Conservation (phyloP, 2,888 invertebrate species). For the Tigriopus californicus region DNA sequence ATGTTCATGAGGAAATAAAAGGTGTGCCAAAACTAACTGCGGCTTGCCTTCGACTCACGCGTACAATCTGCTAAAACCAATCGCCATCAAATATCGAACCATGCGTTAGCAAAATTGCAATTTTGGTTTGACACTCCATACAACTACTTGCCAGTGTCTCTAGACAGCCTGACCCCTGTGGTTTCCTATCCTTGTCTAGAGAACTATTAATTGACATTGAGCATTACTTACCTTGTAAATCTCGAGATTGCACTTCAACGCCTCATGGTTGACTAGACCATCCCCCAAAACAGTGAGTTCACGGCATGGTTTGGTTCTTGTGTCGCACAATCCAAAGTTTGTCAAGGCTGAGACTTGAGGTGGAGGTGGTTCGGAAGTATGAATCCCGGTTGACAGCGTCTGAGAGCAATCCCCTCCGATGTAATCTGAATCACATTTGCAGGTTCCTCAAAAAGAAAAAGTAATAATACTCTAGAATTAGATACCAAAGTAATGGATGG, state of each 20-base stretch:
- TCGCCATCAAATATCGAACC: no score
- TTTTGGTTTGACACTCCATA: no score
- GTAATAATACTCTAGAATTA: background rate
- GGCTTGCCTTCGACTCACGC: no score
- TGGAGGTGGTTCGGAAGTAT: background rate
- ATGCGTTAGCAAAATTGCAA: no score
- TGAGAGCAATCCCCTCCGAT: slow-evolving; percentile 17
- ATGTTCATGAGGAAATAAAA: no score
- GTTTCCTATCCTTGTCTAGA: no score
- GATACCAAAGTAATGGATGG: slow-evolving; percentile 7
- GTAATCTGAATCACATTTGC: slow-evolving; percentile 16
- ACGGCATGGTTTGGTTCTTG: slow-evolving; percentile 22
- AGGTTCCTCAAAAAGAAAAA: slow-evolving; percentile 16
- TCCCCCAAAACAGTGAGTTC: slow-evolving; percentile 22
- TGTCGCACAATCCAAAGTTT: slow-evolving; percentile 20
- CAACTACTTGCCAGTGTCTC: no score
- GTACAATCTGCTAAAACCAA: no score
- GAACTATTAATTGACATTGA: background rate
- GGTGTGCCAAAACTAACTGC: no score
- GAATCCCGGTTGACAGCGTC: background rate
- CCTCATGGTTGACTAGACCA: slow-evolving; percentile 21
- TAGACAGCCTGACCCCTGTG: no score
- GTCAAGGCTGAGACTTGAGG: background rate
- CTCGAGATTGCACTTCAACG: slow-evolving; percentile 22
- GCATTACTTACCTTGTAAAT: slow-evolving; percentile 22